phyloP scores from a whole-genome alignment of 2,888 invertebrate genomes.

The Bombylius major region DNA sequence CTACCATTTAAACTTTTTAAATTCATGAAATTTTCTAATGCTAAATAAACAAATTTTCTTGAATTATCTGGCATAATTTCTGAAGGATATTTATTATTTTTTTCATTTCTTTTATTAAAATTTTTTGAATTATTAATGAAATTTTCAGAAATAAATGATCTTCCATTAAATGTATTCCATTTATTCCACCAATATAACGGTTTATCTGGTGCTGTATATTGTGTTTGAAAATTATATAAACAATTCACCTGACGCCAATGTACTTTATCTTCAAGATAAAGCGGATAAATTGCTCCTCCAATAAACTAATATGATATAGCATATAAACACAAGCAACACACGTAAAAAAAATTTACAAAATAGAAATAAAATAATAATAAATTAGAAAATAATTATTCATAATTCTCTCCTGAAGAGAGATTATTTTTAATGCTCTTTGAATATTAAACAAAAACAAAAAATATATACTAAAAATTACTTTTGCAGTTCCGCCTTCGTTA shows the following conservation, averaged over 20 bases:
- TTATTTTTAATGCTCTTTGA: too few species aligned
- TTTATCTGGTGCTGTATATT: slow-evolving; percentile 23
- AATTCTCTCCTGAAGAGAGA: too few species aligned
- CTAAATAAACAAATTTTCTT: slow-evolving; percentile 24
- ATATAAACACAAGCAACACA: background rate
- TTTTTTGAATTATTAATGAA: too few species aligned
- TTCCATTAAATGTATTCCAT: slow-evolving; percentile 24
- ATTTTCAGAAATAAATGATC: background rate
- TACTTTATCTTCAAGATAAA: slow-evolving; percentile 24
- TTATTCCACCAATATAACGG: slow-evolving; percentile 30
- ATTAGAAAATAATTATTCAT: too few species aligned
- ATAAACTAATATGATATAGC: slow-evolving; percentile 13
- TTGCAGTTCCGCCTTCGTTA: slow-evolving; percentile 17
- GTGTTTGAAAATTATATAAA: slow-evolving; percentile 23
- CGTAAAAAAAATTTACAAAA: background rate
- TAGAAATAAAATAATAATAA: background rate
- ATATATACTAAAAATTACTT: slow-evolving; percentile 14
- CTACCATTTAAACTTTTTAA: slow-evolving; percentile 19
- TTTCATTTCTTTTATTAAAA: too few species aligned
- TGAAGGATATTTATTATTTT: background rate
- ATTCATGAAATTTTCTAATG: slow-evolving; percentile 26
- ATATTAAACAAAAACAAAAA: background rate
- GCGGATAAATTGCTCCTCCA: slow-evolving; percentile 22
- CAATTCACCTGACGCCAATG: slow-evolving; percentile 25
- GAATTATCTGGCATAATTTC: slow-evolving; percentile 21